These are phyloP conservation scores for Melieria picta DNA, from an alignment of 2,888 invertebrate species.

Conservation along the genomic window DNA sequence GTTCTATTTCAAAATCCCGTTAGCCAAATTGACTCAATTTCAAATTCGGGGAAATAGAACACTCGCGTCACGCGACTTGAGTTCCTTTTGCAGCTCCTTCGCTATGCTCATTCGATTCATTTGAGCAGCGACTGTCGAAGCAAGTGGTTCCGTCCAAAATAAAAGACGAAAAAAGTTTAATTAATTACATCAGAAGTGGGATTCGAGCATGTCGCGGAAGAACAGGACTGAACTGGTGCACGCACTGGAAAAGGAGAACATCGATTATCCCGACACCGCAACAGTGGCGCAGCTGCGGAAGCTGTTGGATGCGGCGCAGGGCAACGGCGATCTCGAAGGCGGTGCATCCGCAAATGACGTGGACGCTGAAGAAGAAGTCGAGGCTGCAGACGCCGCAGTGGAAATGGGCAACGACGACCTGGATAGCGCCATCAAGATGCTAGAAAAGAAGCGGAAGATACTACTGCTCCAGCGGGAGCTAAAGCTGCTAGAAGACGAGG, in stretches of 20 bases:
- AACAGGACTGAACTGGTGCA: constrained; percentile 4
- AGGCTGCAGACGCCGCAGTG: not conserved
- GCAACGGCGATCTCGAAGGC: not conserved
- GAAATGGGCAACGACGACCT: not conserved
- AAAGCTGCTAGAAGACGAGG: constrained; percentile 13
- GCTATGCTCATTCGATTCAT: too few relatives aligned
- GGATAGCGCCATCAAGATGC: constrained; percentile 2
- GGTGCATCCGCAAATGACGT: not conserved
- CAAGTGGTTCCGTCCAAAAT: too few relatives aligned
- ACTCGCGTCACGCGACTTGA: too few relatives aligned
- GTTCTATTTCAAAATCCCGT: too few relatives aligned
- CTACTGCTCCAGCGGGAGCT: constrained; percentile 3
- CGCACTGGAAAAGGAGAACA: not conserved
- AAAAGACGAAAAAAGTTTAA: not conserved
- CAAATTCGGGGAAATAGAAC: too few relatives aligned
- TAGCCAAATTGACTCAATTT: too few relatives aligned
- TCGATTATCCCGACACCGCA: constrained; percentile 3
- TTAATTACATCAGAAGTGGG: constrained; percentile 11
- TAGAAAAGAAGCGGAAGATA: constrained; percentile 14
- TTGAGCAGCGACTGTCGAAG: too few relatives aligned
- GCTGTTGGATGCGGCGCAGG: constrained; percentile 2
- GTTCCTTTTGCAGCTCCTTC: too few relatives aligned
- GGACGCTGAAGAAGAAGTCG: not conserved
- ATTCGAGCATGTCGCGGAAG: not conserved
- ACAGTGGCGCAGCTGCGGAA: constrained; percentile 15